phyloP scores from a whole-genome alignment of 2,113 vertebrate species.

The Rhinogobius similis region DNA sequence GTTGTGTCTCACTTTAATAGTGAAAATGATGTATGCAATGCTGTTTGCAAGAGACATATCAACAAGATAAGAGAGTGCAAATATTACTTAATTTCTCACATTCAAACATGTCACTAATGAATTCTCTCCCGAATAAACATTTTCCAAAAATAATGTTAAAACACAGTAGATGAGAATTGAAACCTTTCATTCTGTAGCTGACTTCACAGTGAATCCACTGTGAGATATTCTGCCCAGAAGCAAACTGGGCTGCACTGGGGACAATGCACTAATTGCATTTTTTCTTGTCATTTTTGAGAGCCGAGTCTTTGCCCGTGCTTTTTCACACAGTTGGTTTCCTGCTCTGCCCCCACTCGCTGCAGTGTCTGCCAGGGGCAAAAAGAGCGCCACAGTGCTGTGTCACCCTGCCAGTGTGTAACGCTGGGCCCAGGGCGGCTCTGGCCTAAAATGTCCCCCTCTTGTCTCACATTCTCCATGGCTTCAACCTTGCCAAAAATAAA shows the following conservation, averaged over 20 bases:
- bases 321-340: slow-evolving; percentile 37
- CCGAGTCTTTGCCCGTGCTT: slow-evolving; percentile 44
- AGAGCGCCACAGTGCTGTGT: slow-evolving; percentile 72
- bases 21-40: too few species aligned
- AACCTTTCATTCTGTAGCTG: slow-evolving; percentile 41
- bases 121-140: too few species aligned
- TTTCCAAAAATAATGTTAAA: too few species aligned
- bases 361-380: slow-evolving; percentile 56
- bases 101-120: too few species aligned
- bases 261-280: slow-evolving; percentile 69
- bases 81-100: too few species aligned
- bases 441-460: slow-evolving; percentile 67
- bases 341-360: slow-evolving; percentile 31
- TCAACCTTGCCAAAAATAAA: slow-evolving; percentile 61
- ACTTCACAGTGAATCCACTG: slow-evolving; percentile 67
- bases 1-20: too few species aligned
- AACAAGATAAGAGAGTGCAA: too few species aligned
- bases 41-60: too few species aligned
- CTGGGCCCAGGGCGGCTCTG: slow-evolving; percentile 60
- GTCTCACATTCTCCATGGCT: slow-evolving; percentile 59
- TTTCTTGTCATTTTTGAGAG: slow-evolving; percentile 49
- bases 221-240: slow-evolving; percentile 53
- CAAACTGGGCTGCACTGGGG: slow-evolving; percentile 63
- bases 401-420: slow-evolving; percentile 72
- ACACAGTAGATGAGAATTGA: too few species aligned